Conservation (phyloP, 2,113 vertebrate genomes). For the Malurus cyaneus region DNA sequence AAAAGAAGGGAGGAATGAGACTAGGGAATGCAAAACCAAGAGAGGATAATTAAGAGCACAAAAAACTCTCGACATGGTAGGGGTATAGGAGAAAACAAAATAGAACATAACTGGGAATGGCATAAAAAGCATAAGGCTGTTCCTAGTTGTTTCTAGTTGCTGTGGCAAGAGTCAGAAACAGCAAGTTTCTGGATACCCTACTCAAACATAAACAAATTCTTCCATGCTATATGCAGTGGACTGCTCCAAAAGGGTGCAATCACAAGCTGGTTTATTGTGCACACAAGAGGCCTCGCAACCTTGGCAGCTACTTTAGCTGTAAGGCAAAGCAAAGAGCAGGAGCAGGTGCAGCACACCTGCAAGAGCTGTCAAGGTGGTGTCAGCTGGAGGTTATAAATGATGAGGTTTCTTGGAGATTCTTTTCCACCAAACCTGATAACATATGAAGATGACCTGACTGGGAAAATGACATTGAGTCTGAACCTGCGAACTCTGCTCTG, state of each 20-base stretch:
- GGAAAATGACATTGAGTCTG: background rate
- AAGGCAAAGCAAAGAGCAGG: background rate
- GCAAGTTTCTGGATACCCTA: conserved; percentile 15
- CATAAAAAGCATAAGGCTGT: conserved; percentile 31
- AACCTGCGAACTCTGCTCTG: background rate
- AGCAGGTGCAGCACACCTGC: background rate
- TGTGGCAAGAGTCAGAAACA: conserved; percentile 41
- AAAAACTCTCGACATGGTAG: too few species aligned
- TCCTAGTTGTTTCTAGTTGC: background rate
- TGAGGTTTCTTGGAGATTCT: fast-evolving
- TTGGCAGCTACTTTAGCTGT: background rate
- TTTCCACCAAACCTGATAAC: background rate
- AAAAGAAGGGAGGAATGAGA: background rate
- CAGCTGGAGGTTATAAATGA: background rate
- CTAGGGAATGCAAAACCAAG: background rate
- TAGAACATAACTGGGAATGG: background rate
- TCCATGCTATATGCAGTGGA: conserved; percentile 9
- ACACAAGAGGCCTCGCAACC: background rate
- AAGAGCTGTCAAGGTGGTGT: background rate
- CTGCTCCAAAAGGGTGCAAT: conserved; percentile 1
- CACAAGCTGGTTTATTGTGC: background rate
- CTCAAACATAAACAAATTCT: conserved; percentile 47
- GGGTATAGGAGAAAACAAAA: background rate
- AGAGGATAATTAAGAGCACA: too few species aligned
- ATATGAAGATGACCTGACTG: background rate